phyloP scores from a whole-genome alignment of 2,797 vertebrate species.

The Danio choprae region DNA sequence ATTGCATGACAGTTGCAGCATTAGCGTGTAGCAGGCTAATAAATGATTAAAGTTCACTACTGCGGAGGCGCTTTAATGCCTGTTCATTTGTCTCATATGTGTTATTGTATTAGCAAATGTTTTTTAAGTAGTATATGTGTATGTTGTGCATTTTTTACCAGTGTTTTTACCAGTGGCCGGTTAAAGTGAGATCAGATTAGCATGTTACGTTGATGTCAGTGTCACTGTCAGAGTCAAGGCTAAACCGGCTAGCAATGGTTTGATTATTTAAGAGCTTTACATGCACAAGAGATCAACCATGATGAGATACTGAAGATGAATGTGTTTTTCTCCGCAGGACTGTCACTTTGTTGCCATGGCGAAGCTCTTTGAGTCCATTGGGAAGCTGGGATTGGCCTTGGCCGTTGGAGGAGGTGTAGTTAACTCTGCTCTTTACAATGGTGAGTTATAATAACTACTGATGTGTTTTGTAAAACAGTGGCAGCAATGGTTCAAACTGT shows the following conservation, averaged over 20 bases:
- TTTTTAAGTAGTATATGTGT: background rate
- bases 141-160: background rate
- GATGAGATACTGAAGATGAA: background rate
- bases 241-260: too few relatives aligned
- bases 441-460: constrained; percentile 73
- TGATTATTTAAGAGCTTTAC: background rate
- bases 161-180: background rate
- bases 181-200: background rate
- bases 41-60: background rate
- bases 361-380: constrained; percentile 91
- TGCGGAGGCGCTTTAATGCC: background rate
- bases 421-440: constrained; percentile 96
- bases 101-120: background rate
- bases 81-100: background rate
- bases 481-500: too few relatives aligned
- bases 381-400: constrained; percentile 92
- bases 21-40: constrained; percentile 32
- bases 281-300: too few relatives aligned
- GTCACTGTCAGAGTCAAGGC: background rate
- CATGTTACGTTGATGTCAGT: constrained; percentile 6
- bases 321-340: background rate
- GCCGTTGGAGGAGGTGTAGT: constrained; percentile 90
- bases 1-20: constrained; percentile 22
- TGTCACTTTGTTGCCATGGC: constrained; percentile 75
- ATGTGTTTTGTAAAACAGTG: background rate